phyloP scores from a whole-genome alignment of 2,888 invertebrate genomes.

The Alcis repandata region DNA sequence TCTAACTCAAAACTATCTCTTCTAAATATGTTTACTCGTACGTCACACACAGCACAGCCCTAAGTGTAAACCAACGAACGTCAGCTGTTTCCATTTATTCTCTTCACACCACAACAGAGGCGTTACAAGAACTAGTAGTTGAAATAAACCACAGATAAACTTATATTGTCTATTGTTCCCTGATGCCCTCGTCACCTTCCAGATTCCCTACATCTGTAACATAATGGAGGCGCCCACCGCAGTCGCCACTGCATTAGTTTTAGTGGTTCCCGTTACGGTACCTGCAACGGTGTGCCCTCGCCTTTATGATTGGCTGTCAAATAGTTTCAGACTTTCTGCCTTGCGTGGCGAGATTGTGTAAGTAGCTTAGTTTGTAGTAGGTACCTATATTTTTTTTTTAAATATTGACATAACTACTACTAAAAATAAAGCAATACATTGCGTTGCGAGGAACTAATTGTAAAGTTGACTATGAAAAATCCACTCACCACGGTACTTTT shows the following conservation, averaged over 20 bases:
- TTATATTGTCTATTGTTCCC: constrained; percentile 6
- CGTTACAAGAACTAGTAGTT: constrained; percentile 4
- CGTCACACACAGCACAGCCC: too few relatives aligned
- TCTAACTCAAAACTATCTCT: too few relatives aligned
- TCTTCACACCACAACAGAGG: background rate
- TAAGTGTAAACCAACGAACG: background rate
- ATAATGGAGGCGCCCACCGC: constrained; percentile 20
- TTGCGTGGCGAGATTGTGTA: background rate
- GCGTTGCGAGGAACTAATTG: too few relatives aligned
- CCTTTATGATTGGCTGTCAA: constrained; percentile 37
- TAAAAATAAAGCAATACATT: too few relatives aligned
- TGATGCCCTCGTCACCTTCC: constrained; percentile 7
- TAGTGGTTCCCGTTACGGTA: constrained; percentile 57
- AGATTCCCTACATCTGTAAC: constrained; percentile 14
- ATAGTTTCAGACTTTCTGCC: background rate
- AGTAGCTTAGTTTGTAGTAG: too few relatives aligned
- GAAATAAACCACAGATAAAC: constrained; percentile 16
- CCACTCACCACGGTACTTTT: too few relatives aligned
- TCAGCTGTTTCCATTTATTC: background rate
- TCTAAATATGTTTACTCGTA: too few relatives aligned
- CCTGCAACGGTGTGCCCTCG: constrained; percentile 55
- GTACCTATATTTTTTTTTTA: too few relatives aligned
- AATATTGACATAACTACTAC: too few relatives aligned
- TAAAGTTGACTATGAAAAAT: too few relatives aligned
- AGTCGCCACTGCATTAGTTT: constrained; percentile 53